Conservation (phyloP, 2,113 vertebrate species). For the Microtus ochrogaster region DNA sequence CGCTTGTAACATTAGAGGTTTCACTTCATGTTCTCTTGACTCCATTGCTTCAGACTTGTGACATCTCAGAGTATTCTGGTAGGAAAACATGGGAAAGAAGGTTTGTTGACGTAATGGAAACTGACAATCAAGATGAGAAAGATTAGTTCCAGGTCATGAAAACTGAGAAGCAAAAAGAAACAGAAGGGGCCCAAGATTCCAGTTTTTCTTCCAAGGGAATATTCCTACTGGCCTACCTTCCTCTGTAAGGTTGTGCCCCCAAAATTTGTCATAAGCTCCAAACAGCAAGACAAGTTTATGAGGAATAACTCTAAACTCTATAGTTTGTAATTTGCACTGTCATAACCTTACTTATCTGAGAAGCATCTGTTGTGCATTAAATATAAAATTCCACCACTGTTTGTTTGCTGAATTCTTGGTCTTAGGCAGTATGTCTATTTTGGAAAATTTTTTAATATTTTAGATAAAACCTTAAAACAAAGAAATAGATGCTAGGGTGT, state of each 20-base stretch:
- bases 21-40: background rate
- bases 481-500: background rate
- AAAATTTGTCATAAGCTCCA: background rate
- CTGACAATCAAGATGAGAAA: background rate
- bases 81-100: no score
- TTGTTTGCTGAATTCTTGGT: background rate
- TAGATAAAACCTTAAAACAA: background rate
- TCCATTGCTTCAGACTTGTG: background rate
- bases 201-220: rapidly evolving
- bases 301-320: background rate
- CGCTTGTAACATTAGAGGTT: background rate
- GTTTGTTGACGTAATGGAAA: rapidly evolving
- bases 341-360: background rate
- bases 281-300: background rate
- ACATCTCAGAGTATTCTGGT: background rate
- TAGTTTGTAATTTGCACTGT: background rate
- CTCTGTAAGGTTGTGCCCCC: rapidly evolving
- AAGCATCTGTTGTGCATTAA: background rate
- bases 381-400: background rate
- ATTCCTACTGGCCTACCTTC: no score
- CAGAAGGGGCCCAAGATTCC: rapidly evolving
- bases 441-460: background rate
- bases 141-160: background rate
- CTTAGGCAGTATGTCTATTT: background rate
- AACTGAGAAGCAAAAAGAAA: background rate